A percentile compares a stretch with the other conserved stretches of the same genome.
phyloP scores from a whole-genome alignment of 2,113 vertebrate species.

The Boulengeromyrus knoepffleri region DNA sequence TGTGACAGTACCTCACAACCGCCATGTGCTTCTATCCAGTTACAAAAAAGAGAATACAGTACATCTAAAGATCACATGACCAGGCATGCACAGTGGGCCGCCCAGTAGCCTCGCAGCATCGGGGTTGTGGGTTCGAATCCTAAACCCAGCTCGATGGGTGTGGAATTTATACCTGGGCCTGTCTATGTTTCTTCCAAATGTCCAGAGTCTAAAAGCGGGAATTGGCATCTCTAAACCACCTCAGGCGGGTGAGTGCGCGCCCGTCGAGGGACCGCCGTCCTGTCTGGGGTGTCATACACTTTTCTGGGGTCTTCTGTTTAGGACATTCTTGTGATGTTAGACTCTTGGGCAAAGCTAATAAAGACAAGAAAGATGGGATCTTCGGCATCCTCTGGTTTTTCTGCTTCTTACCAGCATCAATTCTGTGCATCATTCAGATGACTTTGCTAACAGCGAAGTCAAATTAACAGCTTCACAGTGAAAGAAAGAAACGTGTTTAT shows the following conservation, averaged over 20 bases:
- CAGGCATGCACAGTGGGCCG: not conserved
- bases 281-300: not conserved
- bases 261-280: not conserved
- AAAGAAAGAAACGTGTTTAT: not conserved
- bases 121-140: not conserved
- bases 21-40: not conserved
- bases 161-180: not conserved
- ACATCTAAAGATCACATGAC: not conserved
- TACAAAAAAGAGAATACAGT: not conserved
- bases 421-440: not conserved
- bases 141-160: not conserved
- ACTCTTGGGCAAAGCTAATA: not conserved
- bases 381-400: not conserved
- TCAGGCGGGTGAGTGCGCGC: not conserved
- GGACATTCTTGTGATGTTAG: not conserved
- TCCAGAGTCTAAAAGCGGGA: not conserved
- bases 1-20: not conserved
- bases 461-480: not conserved
- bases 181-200: not conserved
- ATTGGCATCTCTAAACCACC: not conserved
- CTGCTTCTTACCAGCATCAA: not conserved
- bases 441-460: not conserved
- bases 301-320: not conserved
- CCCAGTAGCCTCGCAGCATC: not conserved
- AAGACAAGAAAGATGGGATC: not conserved